Base-by-base conservation (phyloP, 2,113 vertebrate species). In the Callospermophilus lateralis region DNA sequence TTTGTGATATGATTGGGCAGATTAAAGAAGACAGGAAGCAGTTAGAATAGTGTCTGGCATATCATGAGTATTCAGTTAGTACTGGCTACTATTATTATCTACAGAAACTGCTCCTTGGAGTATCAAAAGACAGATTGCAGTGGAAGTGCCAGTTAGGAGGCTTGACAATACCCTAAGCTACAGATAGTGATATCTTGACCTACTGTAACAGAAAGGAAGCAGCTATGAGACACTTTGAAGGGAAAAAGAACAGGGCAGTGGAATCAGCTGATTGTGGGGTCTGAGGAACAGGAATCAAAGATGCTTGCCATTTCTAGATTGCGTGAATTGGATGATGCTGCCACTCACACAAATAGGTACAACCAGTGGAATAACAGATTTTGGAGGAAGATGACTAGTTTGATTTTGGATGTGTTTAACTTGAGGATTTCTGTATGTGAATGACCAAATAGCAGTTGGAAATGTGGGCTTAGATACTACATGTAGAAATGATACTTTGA, bases 11-110 rank as follows among this genome's bases (percentile, higher is more conserved):
- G 67, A 45, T 24, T 93, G 77, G 61, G 7, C 51, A 81, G 32
- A 84, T 91, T 96, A 85, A 97, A 94, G 89, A 81, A 96, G 37
- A 72, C 32, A 67, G 45, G 32, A 94, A 93, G 37, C 74, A 77
- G 20, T 87, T 88, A 81, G 26, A 67, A 39, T 88, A 95, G 39
- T 70, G 4, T 7, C 12, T 63, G 70, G 24, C 30, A n/a, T 87
- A 70, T 77, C n/a, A 37, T 73, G 78, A 37, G 32, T 4, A 22
- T 28, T 1, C 42, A 88, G 53, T 72, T 51, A 70, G 67, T 68
- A 55, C 51, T 85, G 53, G 51, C 51, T 92, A 19, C 42, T 77
- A 68, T 78, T 94, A 65, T 79, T 76, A 63, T 34, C 37, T 61
- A 72, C 11, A 78, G 87, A 92, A 94, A 89, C 39, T 90, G 42